These are phyloP conservation scores for Pseudoips prasinana DNA, from an alignment of 2,888 invertebrate genomes.

Conservation along the genomic window DNA sequence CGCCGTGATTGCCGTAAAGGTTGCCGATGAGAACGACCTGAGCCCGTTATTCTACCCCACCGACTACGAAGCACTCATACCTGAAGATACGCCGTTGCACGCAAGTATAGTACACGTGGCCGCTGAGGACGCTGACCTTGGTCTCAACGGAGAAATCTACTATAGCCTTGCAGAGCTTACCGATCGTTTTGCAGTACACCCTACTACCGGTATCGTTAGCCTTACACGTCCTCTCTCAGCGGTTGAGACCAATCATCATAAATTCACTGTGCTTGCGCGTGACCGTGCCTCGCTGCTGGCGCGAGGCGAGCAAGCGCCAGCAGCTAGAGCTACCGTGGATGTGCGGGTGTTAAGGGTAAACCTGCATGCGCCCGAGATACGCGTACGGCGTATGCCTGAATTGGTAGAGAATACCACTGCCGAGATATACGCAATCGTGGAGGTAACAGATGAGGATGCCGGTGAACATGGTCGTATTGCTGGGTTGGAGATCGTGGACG, in stretches of 20 bases:
- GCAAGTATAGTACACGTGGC: conserved; percentile 89
- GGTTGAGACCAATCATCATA: conserved; percentile 86
- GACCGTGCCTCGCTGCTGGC: conserved; percentile 89
- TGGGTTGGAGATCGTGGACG: conserved; percentile 91
- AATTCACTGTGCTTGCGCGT: conserved; percentile 90
- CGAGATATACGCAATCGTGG: conserved; percentile 94
- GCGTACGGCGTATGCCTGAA: conserved; percentile 89
- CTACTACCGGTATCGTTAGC: conserved; percentile 93
- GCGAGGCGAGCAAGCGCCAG: conserved; percentile 80
- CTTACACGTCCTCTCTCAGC: conserved; percentile 90
- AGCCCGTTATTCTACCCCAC: conserved; percentile 96
- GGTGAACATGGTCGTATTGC: conserved; percentile 93
- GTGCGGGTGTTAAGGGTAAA: conserved; percentile 92
- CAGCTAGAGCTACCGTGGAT: conserved; percentile 89
- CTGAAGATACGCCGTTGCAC: conserved; percentile 94
- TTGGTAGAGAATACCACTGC: conserved; percentile 91
- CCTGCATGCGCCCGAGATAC: conserved; percentile 92
- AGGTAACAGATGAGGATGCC: conserved; percentile 90
- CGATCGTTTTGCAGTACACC: conserved; percentile 95
- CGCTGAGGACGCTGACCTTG: conserved; percentile 98
- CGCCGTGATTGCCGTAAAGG: conserved; percentile 85
- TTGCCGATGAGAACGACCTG: conserved; percentile 94
- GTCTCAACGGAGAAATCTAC: conserved; percentile 98
- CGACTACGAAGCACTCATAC: conserved; percentile 92
- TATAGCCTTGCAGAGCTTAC: conserved; percentile 93